These are phyloP conservation scores for Alloplasta piceator DNA, from an alignment of 2,888 invertebrate species.

Conservation along the genomic window DNA sequence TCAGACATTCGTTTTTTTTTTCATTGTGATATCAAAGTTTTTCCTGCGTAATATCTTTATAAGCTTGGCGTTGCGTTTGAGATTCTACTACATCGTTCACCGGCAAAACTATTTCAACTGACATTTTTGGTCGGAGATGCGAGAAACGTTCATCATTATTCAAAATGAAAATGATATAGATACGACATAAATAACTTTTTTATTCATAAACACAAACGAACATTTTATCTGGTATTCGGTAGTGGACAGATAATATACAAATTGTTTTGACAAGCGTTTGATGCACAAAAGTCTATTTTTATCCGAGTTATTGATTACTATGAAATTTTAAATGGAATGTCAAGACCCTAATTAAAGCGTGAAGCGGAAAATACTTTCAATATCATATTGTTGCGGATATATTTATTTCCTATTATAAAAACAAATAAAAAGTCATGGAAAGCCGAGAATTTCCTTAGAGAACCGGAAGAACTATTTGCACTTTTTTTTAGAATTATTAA, in stretches of 20 bases:
- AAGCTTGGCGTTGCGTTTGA: background rate
- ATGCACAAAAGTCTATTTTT: slow-evolving; percentile 5
- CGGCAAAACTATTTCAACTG: slow-evolving; percentile 21
- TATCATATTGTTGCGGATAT: too few species aligned
- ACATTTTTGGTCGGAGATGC: background rate
- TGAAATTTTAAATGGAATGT: slow-evolving; percentile 7
- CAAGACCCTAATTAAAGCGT: slow-evolving; percentile 3
- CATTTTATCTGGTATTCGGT: too few species aligned
- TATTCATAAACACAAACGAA: too few species aligned
- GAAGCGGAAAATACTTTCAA: slow-evolving; percentile 1
- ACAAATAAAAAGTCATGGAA: too few species aligned
- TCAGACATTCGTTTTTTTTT: slow-evolving; percentile 11
- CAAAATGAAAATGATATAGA: background rate
- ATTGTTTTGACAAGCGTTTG: background rate
- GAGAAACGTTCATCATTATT: background rate
- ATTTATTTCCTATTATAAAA: too few species aligned
- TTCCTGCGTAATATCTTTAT: slow-evolving; percentile 12
- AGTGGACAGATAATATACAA: background rate
- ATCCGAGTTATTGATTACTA: slow-evolving; percentile 18
- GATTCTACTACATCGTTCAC: background rate
- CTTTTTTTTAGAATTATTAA: too few species aligned
- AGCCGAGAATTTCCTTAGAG: too few species aligned
- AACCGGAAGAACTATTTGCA: too few species aligned
- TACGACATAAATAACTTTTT: too few species aligned
- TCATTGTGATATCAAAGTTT: background rate